These are phyloP conservation scores for Lithobates sylvaticus DNA, from an alignment of 2,797 vertebrate species.

Conservation along the genomic window DNA sequence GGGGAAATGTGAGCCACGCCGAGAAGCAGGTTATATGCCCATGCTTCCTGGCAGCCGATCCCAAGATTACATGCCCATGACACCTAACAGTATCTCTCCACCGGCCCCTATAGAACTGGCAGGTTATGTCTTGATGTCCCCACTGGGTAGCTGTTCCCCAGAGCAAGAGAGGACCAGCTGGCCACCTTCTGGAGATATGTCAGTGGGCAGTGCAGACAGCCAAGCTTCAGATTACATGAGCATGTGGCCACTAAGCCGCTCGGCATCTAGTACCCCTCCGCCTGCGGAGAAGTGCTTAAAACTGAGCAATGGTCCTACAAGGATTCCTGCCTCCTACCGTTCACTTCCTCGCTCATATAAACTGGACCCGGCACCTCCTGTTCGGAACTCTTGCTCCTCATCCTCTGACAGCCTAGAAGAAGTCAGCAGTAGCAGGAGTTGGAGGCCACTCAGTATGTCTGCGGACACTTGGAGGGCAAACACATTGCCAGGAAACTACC, in stretches of 20 bases:
- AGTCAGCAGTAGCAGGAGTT: conserved; percentile 31
- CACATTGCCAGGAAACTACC: conserved; percentile 81
- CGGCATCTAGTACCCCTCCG: conserved; percentile 73
- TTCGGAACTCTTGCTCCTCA: conserved; percentile 62
- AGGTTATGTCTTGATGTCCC: conserved; percentile 86
- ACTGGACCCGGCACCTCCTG: conserved; percentile 70
- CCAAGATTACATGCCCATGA: conserved; percentile 85
- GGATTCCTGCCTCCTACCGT: conserved; percentile 81
- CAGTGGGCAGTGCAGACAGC: conserved; percentile 73
- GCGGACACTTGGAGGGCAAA: conserved; percentile 83
- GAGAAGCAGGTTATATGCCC: conserved; percentile 77
- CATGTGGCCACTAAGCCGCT: conserved; percentile 83
- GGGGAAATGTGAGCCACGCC: conserved; percentile 70
- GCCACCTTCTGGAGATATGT: conserved; percentile 33
- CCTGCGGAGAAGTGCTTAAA: conserved; percentile 56
- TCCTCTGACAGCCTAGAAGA: conserved; percentile 83
- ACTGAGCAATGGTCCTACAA: conserved; percentile 65
- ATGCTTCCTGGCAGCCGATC: conserved; percentile 79
- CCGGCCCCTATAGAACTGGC: conserved; percentile 77
- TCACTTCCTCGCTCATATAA: conserved; percentile 83
- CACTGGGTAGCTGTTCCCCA: conserved; percentile 81
- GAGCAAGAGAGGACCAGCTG: conserved; percentile 58
- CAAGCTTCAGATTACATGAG: conserved; percentile 82
- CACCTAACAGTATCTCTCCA: conserved; percentile 79
- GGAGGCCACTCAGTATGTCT: conserved; percentile 76